Evolutionary conservation across 1,140 invertebrate genomes (phyloP).

Genomic region (Parasteatoda tepidariorum): DNA sequence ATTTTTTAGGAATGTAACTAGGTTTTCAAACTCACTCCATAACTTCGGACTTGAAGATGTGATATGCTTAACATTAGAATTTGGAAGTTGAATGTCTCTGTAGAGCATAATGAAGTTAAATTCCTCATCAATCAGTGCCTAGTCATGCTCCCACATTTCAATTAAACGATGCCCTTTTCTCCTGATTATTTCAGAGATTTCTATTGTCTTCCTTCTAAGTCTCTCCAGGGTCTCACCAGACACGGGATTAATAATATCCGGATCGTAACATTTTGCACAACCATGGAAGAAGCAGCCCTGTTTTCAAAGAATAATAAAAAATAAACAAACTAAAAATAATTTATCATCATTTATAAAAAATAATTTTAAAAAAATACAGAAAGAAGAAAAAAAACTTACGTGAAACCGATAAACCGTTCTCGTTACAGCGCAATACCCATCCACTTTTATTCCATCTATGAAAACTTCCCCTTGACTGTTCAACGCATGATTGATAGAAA

Average conservation of each 20-base stretch:
- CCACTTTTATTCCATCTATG: too few relatives aligned
- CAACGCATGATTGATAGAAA: too few relatives aligned
- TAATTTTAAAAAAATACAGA: too few relatives aligned
- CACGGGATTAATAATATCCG: neutral
- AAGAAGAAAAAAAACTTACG: too few relatives aligned
- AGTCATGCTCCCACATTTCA: neutral
- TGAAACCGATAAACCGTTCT: too few relatives aligned
- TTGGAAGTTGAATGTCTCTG: too few relatives aligned
- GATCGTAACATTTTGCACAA: neutral
- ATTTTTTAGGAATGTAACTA: neutral
- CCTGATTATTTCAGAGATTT: too few relatives aligned
- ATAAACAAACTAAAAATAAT: too few relatives aligned
- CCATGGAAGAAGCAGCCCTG: neutral
- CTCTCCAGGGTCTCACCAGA: neutral
- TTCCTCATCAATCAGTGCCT: neutral
- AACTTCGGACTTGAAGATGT: neutral
- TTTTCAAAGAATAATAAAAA: neutral
- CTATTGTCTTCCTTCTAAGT: neutral
- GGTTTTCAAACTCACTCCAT: neutral
- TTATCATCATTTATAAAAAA: too few relatives aligned
- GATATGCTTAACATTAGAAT: neutral
- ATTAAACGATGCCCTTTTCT: neutral
- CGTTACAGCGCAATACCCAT: too few relatives aligned
- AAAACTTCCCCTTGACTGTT: too few relatives aligned
- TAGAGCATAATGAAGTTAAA: too few relatives aligned